phyloP scores from a whole-genome alignment of 2,797 vertebrate species.

The Myoxocephalus aenaeus region DNA sequence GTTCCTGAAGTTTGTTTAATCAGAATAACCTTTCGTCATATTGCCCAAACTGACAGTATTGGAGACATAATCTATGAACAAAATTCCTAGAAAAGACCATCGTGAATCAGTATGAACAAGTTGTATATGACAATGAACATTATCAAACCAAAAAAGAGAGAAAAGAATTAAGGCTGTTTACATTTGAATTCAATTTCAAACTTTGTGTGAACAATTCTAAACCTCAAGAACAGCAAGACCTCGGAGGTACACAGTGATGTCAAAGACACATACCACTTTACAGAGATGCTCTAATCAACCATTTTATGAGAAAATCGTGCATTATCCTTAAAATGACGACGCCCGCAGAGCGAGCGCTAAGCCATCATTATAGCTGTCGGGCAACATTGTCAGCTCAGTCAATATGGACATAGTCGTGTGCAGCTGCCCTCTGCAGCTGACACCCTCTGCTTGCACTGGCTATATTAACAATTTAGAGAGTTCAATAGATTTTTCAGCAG shows the following conservation, averaged over 20 bases:
- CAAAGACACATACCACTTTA: conserved; percentile 3
- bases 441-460: conserved; percentile 24
- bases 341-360: conserved; percentile 12
- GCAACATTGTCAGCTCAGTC: conserved; percentile 52
- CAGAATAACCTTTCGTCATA: too few species aligned
- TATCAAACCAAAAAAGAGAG: background rate
- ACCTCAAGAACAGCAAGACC: background rate
- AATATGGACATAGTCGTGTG: conserved; percentile 43
- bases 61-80: background rate
- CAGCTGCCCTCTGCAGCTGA: conserved; percentile 40
- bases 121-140: background rate
- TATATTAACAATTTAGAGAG: conserved; percentile 53
- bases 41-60: background rate
- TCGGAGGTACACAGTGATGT: conserved; percentile 9
- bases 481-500: conserved; percentile 42
- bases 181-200: background rate
- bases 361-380: conserved; percentile 48
- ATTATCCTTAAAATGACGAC: conserved; percentile 30
- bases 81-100: background rate
- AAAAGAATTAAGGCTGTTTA: background rate
- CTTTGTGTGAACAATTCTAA: background rate
- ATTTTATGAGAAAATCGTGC: conserved; percentile 30
- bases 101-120: background rate
- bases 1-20: background rate
- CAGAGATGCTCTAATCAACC: conserved; percentile 33